Evolutionary conservation across 2,797 vertebrate species (phyloP).

Genomic region (Pempheris klunzingeri): DNA sequence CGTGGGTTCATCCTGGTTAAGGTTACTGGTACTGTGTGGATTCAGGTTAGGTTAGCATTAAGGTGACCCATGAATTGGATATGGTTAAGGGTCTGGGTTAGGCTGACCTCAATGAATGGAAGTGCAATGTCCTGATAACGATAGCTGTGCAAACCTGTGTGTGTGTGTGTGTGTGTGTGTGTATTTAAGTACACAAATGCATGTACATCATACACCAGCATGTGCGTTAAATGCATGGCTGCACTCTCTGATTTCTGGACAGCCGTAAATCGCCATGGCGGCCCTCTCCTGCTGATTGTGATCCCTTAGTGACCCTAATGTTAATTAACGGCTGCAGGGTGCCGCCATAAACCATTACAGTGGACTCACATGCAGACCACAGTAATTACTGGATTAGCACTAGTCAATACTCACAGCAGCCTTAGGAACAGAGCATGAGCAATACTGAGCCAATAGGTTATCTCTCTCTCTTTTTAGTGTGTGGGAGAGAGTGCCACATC

Average conservation of each 20-base stretch:
- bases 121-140: too few relatives aligned
- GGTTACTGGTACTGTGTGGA: too few relatives aligned
- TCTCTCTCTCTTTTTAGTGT: conserved; percentile 16
- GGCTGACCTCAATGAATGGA: too few relatives aligned
- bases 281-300: conserved; percentile 69
- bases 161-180: conserved; percentile 1
- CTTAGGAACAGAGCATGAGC: conserved; percentile 50
- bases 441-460: conserved; percentile 27
- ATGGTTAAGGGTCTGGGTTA: too few relatives aligned
- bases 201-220: conserved; percentile 33
- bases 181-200: conserved; percentile 13
- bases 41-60: too few relatives aligned
- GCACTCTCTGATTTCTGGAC: conserved; percentile 63
- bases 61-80: too few relatives aligned
- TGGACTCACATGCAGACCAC: conserved; percentile 69
- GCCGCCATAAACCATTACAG: conserved; percentile 83
- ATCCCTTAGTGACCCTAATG: conserved; percentile 76
- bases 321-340: conserved; percentile 83
- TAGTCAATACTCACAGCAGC: conserved; percentile 78
- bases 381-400: conserved; percentile 85
- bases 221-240: conserved; percentile 51
- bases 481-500: neutral
- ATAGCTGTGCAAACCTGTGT: too few relatives aligned
- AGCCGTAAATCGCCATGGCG: conserved; percentile 75
- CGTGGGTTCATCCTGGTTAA: too few relatives aligned